Percentiles rank a stretch among this genome's conserved stretches.
Conservation (phyloP, 2,113 vertebrate genomes). For the Piprites chloris region DNA sequence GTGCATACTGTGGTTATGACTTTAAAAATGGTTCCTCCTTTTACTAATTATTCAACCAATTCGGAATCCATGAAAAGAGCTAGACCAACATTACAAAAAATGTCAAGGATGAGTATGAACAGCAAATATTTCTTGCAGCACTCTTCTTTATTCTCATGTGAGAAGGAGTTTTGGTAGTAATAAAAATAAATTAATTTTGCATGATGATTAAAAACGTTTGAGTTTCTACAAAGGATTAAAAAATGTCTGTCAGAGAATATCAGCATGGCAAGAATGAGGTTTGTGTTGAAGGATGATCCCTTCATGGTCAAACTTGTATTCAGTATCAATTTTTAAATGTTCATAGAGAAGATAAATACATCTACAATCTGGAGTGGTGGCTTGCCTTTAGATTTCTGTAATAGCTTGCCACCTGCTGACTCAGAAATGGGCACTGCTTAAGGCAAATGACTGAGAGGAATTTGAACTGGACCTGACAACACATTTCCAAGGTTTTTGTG, state of each 20-base stretch:
- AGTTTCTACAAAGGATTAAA: background rate
- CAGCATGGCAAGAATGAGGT: background rate
- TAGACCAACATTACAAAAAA: background rate
- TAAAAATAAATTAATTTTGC: background rate
- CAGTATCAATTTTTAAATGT: background rate
- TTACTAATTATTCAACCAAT: background rate
- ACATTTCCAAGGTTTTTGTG: background rate
- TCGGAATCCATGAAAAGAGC: background rate
- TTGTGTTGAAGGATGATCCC: background rate
- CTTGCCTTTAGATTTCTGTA: background rate
- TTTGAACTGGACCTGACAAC: background rate
- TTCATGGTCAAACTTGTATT: background rate
- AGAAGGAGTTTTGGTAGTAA: background rate
- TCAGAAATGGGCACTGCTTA: background rate
- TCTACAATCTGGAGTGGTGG: background rate
- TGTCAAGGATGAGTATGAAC: background rate
- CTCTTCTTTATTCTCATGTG: background rate
- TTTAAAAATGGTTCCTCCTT: background rate
- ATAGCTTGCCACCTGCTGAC: background rate
- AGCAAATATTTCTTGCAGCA: background rate
- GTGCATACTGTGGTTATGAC: background rate
- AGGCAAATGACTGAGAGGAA: background rate
- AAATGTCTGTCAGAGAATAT: background rate
- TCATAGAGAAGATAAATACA: background rate
- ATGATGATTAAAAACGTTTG: background rate